A percentile compares a stretch with the other conserved stretches of the same genome.
phyloP scores from a whole-genome alignment of 1,140 invertebrate genomes.

The Anadara kagoshimensis region DNA sequence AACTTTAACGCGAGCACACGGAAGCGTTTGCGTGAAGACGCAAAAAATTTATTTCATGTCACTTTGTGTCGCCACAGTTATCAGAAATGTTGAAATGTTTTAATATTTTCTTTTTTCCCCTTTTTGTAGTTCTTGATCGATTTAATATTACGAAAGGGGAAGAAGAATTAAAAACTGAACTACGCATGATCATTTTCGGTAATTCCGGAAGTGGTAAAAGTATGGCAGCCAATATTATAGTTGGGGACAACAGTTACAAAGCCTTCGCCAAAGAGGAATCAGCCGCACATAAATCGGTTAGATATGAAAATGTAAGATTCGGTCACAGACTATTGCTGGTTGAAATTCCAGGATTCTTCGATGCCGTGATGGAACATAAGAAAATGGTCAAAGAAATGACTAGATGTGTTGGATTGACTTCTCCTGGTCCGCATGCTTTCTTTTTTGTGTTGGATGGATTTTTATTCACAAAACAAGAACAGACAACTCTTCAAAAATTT shows the following conservation, averaged over 20 bases:
- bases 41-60: too few species aligned
- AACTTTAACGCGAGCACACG: too few species aligned
- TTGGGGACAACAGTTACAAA: background rate
- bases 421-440: constrained; percentile 4
- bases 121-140: too few species aligned
- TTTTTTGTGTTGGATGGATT: background rate
- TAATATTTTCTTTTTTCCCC: too few species aligned
- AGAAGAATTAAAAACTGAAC: background rate
- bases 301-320: background rate
- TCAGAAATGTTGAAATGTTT: too few species aligned
- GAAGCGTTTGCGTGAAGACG: too few species aligned
- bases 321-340: background rate
- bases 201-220: background rate
- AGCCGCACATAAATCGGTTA: background rate
- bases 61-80: too few species aligned
- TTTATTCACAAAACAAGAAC: background rate
- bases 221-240: background rate
- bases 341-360: constrained; percentile 2
- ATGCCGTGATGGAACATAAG: background rate
- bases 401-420: background rate
- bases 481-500: background rate
- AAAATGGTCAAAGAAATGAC: background rate
- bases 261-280: background rate
- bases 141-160: background rate
- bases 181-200: background rate